Evolutionary conservation across 1,140 invertebrate species (phyloP).

Genomic region (Patella vulgata): DNA sequence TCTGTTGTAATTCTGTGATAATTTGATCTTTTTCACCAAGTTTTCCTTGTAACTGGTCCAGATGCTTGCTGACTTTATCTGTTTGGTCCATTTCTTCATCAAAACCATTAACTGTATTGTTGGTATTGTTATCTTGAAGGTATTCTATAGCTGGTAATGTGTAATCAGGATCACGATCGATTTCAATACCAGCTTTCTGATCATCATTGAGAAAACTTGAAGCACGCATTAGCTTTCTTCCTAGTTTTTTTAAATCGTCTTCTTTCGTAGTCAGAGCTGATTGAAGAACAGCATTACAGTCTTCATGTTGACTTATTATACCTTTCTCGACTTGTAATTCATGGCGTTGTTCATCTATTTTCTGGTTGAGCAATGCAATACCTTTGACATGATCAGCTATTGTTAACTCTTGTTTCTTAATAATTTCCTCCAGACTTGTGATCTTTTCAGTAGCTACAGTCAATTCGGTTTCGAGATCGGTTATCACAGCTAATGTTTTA

Average conservation of each 20-base stretch:
- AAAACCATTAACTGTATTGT: conserved; percentile 6
- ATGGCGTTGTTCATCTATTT: conserved; percentile 29
- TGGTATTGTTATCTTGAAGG: conserved; percentile 5
- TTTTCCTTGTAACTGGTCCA: conserved; percentile 40
- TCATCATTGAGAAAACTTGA: conserved; percentile 25
- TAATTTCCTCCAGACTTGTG: conserved; percentile 24
- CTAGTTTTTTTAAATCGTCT: conserved; percentile 29
- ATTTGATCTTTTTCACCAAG: conserved; percentile 55
- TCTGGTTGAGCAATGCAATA: conserved; percentile 43
- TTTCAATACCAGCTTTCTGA: conserved; percentile 2
- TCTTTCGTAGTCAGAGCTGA: conserved; percentile 41
- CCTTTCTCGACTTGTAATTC: conserved; percentile 24
- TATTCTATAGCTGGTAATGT: conserved; percentile 39
- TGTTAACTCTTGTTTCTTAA: conserved; percentile 14
- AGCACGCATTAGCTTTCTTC: conserved; percentile 32
- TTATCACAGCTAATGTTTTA: conserved; percentile 30
- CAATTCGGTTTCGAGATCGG: conserved; percentile 41
- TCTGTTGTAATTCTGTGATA: conserved; percentile 54
- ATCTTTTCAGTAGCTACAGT: conserved; percentile 23
- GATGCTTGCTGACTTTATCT: conserved; percentile 29
- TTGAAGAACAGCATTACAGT: conserved; percentile 33
- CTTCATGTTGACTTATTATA: conserved; percentile 34
- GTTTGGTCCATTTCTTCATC: conserved; percentile 16
- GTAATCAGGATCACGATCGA: conserved; percentile 7
- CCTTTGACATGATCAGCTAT: conserved; percentile 38